These are phyloP conservation scores for Botia kubotai DNA, from an alignment of 2,797 vertebrate species.

Conservation along the genomic window DNA sequence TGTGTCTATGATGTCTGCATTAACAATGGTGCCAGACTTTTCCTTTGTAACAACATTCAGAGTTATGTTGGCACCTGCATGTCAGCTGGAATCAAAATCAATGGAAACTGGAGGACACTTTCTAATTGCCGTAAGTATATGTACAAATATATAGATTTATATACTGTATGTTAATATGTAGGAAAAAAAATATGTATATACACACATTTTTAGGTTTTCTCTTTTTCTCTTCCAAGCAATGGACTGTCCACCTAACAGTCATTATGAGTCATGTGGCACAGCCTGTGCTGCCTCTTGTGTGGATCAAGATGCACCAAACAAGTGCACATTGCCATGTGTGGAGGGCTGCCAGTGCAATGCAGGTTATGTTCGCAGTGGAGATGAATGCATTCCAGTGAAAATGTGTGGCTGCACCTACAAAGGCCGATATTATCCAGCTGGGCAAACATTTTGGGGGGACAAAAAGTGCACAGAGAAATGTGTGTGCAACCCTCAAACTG, in stretches of 20 bases:
- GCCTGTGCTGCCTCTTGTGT: constrained; percentile 73
- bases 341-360: constrained; percentile 67
- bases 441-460: constrained; percentile 56
- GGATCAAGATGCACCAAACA: background rate
- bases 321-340: constrained; percentile 55
- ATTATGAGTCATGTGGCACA: constrained; percentile 76
- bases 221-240: constrained; percentile 62
- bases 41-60: constrained; percentile 61
- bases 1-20: constrained; percentile 67
- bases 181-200: background rate
- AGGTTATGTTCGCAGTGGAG: constrained; percentile 62
- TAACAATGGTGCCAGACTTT: constrained; percentile 56
- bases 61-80: constrained; percentile 60
- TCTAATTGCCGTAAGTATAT: constrained; percentile 59
- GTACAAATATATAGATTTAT: background rate
- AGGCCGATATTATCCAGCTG: constrained; percentile 51
- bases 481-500: constrained; percentile 63
- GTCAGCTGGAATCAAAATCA: constrained; percentile 54
- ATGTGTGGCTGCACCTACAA: constrained; percentile 57
- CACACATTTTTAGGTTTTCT: background rate
- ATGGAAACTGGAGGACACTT: constrained; percentile 56
- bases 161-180: too few species aligned
- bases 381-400: constrained; percentile 49
- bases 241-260: constrained; percentile 72
- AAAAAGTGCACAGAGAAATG: constrained; percentile 68